A percentile compares a stretch with the other conserved stretches of the same genome.
phyloP scores from a whole-genome alignment of 2,888 invertebrate genomes.

The Horisme vitalbata region DNA sequence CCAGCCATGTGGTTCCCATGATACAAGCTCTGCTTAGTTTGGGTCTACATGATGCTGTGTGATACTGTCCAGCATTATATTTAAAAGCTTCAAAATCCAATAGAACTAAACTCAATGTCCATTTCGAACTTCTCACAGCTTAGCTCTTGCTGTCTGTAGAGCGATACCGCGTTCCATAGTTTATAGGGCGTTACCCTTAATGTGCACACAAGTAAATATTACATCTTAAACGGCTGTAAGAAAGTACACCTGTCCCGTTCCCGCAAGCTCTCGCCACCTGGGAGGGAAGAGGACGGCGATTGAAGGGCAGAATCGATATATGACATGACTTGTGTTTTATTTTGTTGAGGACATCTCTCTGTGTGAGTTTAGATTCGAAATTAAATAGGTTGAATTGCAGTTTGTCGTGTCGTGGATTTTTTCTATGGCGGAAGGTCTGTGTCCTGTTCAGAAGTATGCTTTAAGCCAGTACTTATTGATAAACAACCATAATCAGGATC shows the following conservation, averaged over 20 bases:
- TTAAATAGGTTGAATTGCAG: not conserved
- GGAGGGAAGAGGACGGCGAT: conserved; percentile 49
- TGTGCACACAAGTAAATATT: conserved; percentile 63
- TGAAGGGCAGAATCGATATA: conserved; percentile 73
- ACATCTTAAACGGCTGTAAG: conserved; percentile 35
- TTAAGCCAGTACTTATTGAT: no score
- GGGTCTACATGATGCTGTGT: no score
- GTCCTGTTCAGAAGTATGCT: no score
- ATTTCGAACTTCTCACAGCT: not conserved
- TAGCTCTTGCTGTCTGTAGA: not conserved
- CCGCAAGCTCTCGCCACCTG: conserved; percentile 33
- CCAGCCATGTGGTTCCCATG: no score
- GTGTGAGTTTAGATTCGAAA: conserved; percentile 34
- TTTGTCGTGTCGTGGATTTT: no score
- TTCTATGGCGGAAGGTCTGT: no score
- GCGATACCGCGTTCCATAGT: conserved; percentile 14
- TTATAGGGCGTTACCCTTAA: conserved; percentile 61
- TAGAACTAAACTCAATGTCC: not conserved
- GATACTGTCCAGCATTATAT: no score
- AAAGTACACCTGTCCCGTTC: conserved; percentile 23
- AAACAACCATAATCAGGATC: no score
- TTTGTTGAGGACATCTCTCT: conserved; percentile 68
- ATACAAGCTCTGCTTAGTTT: no score
- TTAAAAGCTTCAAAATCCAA: no score
- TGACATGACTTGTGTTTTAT: conserved; percentile 71